phyloP scores from a whole-genome alignment of 1,140 invertebrate species.

The Campoletis sonorensis region DNA sequence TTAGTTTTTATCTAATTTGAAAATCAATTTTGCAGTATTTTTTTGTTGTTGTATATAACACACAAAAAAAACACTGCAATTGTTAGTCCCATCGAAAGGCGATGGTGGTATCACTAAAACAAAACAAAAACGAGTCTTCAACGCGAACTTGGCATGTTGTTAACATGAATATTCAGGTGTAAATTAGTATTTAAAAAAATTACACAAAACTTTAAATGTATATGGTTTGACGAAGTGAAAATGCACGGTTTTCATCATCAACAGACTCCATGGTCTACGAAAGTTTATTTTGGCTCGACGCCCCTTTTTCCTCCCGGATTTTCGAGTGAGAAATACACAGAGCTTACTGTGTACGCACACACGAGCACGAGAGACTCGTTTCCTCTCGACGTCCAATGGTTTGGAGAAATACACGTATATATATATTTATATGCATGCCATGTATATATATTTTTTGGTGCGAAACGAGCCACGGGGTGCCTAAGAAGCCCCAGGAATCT shows the following conservation, averaged over 20 bases:
- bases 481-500: constrained; percentile 37
- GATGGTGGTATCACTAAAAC: too few relatives aligned
- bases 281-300: constrained; percentile 38
- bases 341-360: neutral
- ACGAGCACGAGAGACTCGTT: neutral
- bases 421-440: neutral
- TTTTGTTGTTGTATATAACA: too few relatives aligned
- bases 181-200: neutral
- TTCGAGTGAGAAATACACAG: neutral
- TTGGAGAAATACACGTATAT: neutral
- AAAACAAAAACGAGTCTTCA: too few relatives aligned
- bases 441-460: neutral
- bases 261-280: neutral
- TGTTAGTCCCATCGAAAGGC: too few relatives aligned
- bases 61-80: too few relatives aligned
- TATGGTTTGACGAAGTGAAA: neutral
- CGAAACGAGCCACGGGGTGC: constrained; percentile 32
- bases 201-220: neutral
- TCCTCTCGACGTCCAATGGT: neutral
- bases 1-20: too few relatives aligned
- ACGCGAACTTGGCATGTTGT: too few relatives aligned
- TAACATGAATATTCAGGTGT: too few relatives aligned
- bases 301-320: constrained; percentile 30
- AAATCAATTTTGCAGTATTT: too few relatives aligned
- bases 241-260: neutral